Base-by-base conservation (phyloP, 2,888 invertebrate genomes). In the Biston stratarius region DNA sequence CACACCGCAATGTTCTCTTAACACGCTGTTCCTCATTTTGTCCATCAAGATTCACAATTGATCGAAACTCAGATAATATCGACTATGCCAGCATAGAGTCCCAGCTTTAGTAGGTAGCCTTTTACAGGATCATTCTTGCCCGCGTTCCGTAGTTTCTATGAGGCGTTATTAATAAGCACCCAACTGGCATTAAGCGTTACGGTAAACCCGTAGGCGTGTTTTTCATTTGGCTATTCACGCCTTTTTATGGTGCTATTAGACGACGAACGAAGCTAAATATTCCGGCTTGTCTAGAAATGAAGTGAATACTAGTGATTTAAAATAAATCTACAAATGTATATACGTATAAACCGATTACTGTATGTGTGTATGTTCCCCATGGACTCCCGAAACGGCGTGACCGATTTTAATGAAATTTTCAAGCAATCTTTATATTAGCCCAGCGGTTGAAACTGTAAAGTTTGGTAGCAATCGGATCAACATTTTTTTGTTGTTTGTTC, bases 111-210 rank as follows among this genome's bases (percentile, higher is more conserved):
- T 83, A 80, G 82, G 82, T 80, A 81, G 86, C 72, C 83, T 88
- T 24, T 87, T 87, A 86, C 71, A 81, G 85, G 84, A 84, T 86
- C 87, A 85, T 86, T 88, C 84, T 78, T 84, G 83, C 77, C 79
- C 77, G 75, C 77, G 74, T 76, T 77, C 70, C 74, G 74, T 77
- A 80, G 77, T 85, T 84, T 85, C 84, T 83, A 86, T 84, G 75
- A 76, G 73, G 77, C 80, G 80, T 83, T 85, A 87, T 87, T 88
- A 87, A 87, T 88, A 89, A 89, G 80, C 82, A 72, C 78, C 77
- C 75, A 75, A 59, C 72, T 74, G 70, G 71, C 73, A 78, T 79
- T 80, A 81, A 81, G 78, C 78, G 79, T 80, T 78, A 77, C 70
- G 40, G 67, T 55, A 42, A n/a, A 52, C 53, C 12, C 63, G 74